Evolutionary conservation across 2,113 vertebrate species (phyloP).

Genomic region (Corynorhinus townsendii): DNA sequence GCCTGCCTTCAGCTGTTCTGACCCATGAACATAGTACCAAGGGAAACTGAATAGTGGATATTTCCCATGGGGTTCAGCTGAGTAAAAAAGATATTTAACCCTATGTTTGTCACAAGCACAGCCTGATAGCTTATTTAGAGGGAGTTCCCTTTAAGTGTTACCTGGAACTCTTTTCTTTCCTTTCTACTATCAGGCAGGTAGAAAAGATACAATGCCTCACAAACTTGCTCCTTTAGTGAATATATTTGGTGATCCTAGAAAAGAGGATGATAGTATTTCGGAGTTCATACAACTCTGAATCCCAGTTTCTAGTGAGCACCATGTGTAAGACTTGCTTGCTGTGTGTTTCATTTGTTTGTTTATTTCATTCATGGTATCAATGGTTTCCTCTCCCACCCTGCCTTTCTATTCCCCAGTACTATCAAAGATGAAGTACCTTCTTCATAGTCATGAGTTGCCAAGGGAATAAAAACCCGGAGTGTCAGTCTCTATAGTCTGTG

Average conservation of each 20-base stretch:
- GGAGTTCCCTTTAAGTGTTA: constrained; percentile 42
- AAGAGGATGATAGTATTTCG: constrained; percentile 29
- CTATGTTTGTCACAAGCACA: constrained; percentile 38
- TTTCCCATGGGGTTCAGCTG: constrained; percentile 18
- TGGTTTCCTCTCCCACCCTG: constrained; percentile 44
- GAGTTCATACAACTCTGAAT: constrained; percentile 28
- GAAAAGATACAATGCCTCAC: constrained; percentile 53
- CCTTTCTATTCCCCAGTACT: background rate
- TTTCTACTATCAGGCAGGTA: background rate
- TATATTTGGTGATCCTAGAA: constrained; percentile 58
- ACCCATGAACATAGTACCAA: background rate
- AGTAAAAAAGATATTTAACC: constrained; percentile 51
- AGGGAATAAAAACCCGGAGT: constrained; percentile 52
- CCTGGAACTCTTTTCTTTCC: constrained; percentile 29
- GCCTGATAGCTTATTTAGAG: background rate
- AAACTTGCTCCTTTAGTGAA: constrained; percentile 60
- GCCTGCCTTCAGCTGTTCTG: background rate
- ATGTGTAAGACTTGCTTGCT: constrained; percentile 63
- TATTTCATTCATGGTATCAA: constrained; percentile 38
- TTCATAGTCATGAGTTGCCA: constrained; percentile 28
- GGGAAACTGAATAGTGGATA: constrained; percentile 5
- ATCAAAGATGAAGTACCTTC: constrained; percentile 50
- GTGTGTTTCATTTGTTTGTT: constrained; percentile 60
- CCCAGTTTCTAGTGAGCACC: constrained; percentile 51
- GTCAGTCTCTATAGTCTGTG: constrained; percentile 68